A percentile compares a stretch with the other conserved stretches of the same genome.
Conservation (phyloP, 2,797 vertebrate genomes). For the Nannoperca obscura region DNA sequence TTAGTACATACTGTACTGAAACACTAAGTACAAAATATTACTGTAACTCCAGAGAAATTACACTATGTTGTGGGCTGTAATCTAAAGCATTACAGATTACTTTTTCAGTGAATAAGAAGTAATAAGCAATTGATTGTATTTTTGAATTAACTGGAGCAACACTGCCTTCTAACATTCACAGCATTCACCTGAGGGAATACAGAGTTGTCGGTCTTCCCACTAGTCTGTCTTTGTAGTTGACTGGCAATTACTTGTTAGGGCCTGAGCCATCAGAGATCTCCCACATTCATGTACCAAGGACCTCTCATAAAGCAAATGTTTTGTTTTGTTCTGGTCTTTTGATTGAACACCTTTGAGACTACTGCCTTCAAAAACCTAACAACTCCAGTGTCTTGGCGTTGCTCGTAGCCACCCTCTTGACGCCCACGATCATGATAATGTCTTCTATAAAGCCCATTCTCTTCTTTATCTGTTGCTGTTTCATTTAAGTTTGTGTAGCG, state of each 20-base stretch:
- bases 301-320: constrained; percentile 20
- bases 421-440: neutral
- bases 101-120: too few relatives aligned
- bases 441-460: constrained; percentile 17
- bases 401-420: constrained; percentile 9
- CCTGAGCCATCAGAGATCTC: neutral
- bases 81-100: too few relatives aligned
- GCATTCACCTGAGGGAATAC: neutral
- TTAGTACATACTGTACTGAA: too few relatives aligned
- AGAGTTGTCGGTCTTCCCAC: neutral
- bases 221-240: constrained; percentile 9
- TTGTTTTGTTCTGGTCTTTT: constrained; percentile 29
- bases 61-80: too few relatives aligned
- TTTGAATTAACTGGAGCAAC: too few relatives aligned
- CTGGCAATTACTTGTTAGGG: neutral
- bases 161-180: too few relatives aligned
- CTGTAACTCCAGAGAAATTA: too few relatives aligned
- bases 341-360: constrained; percentile 31
- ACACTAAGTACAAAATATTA: too few relatives aligned
- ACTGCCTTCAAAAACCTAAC: constrained; percentile 21
- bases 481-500: constrained; percentile 3
- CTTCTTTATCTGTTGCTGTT: constrained; percentile 20
- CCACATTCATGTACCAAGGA: neutral
- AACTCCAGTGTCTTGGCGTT: neutral
- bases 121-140: too few relatives aligned